These are phyloP conservation scores for Melinaea marsaeus DNA, from an alignment of 2,888 invertebrate species.

Conservation along the genomic window DNA sequence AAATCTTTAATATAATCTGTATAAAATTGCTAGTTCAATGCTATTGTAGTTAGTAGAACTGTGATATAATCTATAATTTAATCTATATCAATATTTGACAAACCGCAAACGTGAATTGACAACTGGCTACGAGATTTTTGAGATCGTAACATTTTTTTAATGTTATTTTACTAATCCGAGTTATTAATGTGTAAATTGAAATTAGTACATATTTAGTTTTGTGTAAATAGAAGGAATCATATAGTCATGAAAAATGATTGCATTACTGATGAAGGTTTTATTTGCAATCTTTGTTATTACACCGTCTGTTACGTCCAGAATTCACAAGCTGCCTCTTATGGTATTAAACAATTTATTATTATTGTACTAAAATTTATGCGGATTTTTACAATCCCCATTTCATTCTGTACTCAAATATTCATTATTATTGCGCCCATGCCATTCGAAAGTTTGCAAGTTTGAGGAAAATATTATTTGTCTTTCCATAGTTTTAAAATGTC, in stretches of 20 bases:
- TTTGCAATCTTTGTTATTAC: conserved; percentile 43
- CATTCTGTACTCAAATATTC: not conserved
- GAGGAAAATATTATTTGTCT: too few relatives aligned
- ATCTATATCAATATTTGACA: conserved; percentile 4
- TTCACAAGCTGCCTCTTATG: conserved; percentile 66
- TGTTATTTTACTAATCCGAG: not conserved
- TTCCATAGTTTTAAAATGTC: too few relatives aligned
- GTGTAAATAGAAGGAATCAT: conserved; percentile 11
- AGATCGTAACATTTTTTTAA: conserved; percentile 2
- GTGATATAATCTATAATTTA: not conserved
- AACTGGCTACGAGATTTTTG: conserved; percentile 1
- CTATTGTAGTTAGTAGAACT: too few relatives aligned
- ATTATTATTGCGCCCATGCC: too few relatives aligned
- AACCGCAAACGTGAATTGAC: conserved; percentile 1
- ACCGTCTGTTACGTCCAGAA: conserved; percentile 54
- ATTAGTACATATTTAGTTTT: conserved; percentile 9
- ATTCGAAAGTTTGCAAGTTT: too few relatives aligned
- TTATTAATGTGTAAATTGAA: conserved; percentile 1
- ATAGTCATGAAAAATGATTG: conserved; percentile 59
- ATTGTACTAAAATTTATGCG: conserved; percentile 8
- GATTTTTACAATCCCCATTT: not conserved
- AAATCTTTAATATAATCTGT: too few relatives aligned
- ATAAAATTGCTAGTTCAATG: too few relatives aligned
- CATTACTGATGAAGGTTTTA: conserved; percentile 40
- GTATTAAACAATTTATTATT: conserved; percentile 41